A percentile compares a stretch with the other conserved stretches of the same genome.
These are phyloP conservation scores for Habroteleia sp. DNA, from an alignment of 2,888 invertebrate genomes.

Conservation along the genomic window DNA sequence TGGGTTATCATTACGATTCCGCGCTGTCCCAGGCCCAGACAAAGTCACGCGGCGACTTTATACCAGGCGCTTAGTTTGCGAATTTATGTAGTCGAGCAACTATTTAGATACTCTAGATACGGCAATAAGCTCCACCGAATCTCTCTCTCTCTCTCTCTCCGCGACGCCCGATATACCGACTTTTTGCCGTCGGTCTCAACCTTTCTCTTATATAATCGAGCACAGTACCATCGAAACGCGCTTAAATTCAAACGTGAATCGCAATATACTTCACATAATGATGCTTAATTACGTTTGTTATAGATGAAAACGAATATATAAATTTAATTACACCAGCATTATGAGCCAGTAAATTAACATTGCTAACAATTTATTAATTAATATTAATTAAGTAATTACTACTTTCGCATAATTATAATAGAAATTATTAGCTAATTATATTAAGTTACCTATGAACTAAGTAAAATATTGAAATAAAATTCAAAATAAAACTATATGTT, in stretches of 20 bases:
- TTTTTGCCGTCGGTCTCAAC: constrained; percentile 35
- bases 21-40: constrained; percentile 24
- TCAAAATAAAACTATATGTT: no score
- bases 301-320: not conserved
- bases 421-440: no score
- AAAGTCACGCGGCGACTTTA: constrained; percentile 39
- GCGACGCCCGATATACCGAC: constrained; percentile 38
- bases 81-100: constrained; percentile 77
- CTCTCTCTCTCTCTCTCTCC: no score
- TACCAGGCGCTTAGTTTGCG: constrained; percentile 56
- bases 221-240: constrained; percentile 8
- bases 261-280: constrained; percentile 1
- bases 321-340: no score
- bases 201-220: constrained; percentile 37
- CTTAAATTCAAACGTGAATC: constrained; percentile 17
- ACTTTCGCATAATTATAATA: no score
- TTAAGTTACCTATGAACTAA: no score
- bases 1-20: constrained; percentile 44
- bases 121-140: constrained; percentile 60
- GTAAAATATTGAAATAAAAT: no score
- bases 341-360: no score
- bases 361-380: no score
- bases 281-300: constrained; percentile 3
- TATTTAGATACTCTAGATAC: constrained; percentile 76
- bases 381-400: no score